A percentile compares a stretch with the other conserved stretches of the same genome.
phyloP scores from a whole-genome alignment of 2,888 invertebrate species.

The Ellobium chinense region DNA sequence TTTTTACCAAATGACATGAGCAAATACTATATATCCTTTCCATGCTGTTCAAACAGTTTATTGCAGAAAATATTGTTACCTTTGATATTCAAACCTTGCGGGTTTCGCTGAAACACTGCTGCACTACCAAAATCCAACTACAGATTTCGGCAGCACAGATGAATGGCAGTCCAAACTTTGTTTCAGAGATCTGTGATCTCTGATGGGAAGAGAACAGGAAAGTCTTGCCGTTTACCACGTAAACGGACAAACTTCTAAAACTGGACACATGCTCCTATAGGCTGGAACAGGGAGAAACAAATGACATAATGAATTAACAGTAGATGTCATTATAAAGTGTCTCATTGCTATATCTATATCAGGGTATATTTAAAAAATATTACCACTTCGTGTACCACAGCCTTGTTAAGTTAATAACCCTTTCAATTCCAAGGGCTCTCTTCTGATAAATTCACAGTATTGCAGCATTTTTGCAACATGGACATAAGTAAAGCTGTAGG shows the following conservation, averaged over 20 bases:
- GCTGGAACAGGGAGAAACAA: slow-evolving; percentile 9
- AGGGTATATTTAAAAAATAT: too few relatives aligned
- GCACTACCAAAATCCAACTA: slow-evolving; percentile 40
- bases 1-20: too few relatives aligned
- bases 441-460: too few relatives aligned
- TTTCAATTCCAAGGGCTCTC: too few relatives aligned
- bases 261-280: not conserved
- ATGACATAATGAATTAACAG: too few relatives aligned
- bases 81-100: not conserved
- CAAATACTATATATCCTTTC: too few relatives aligned
- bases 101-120: not conserved
- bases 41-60: not conserved
- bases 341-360: too few relatives aligned
- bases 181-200: slow-evolving; percentile 28
- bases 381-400: too few relatives aligned
- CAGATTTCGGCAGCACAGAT: slow-evolving; percentile 38
- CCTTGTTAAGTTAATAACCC: too few relatives aligned
- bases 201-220: slow-evolving; percentile 2
- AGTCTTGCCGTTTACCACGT: slow-evolving; percentile 27
- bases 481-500: too few relatives aligned
- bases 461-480: too few relatives aligned
- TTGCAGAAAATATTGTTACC: slow-evolving; percentile 12
- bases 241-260: slow-evolving; percentile 30
- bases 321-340: too few relatives aligned
- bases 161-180: slow-evolving; percentile 18